Evolutionary conservation across 1,140 invertebrate species (phyloP), one percentile per base, ranked within the genome.

Genomic region (Anoplophora glabripennis): DNA sequence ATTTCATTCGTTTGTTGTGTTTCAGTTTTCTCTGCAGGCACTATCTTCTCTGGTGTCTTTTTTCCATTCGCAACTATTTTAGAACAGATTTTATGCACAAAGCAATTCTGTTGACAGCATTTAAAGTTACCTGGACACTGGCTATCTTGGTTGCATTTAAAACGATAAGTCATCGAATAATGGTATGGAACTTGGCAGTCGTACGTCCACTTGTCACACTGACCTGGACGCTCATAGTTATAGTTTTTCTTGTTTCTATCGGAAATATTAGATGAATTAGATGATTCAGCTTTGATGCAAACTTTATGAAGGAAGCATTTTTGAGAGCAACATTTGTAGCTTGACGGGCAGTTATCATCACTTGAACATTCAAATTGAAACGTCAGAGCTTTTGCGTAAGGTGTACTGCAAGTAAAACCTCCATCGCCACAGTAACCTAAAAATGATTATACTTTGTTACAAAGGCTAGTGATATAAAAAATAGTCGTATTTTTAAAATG

Each of bases 91-190:
- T 54, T 54, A 11, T 54, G 52, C 34, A 14, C 0, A 34, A 54
- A 54, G 11, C 52, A 54, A 42, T 41, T 44, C 33, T 54, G 52
- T 12, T 15, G 17, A 33, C 54, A 56, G 7, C 54, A 56, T 21
- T 45, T 45, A 28, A 45, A 56, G 4, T 12, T 10, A n/a, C 36
- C n/a, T 28, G 54, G 54, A 48, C 54, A 56, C 44, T 54, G 53
- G n/a, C 9, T n/a, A 52, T 52, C 49, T 7, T 38, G 10, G 14
- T 15, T 17, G 40, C 49, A 52, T 38, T 21, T 17, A 33, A 54
- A 54, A 35, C 44, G 52, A 17, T 12, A 54, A 5, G 52, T 54
- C 14, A 7, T 9, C 14, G 52, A 42, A 14, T 42, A 44, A 9
- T 12, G 11, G 9, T 44, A 54, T 14, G 52, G 52, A 14, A 8